phyloP scores from a whole-genome alignment of 2,888 invertebrate species.

The Oligia strigilis region DNA sequence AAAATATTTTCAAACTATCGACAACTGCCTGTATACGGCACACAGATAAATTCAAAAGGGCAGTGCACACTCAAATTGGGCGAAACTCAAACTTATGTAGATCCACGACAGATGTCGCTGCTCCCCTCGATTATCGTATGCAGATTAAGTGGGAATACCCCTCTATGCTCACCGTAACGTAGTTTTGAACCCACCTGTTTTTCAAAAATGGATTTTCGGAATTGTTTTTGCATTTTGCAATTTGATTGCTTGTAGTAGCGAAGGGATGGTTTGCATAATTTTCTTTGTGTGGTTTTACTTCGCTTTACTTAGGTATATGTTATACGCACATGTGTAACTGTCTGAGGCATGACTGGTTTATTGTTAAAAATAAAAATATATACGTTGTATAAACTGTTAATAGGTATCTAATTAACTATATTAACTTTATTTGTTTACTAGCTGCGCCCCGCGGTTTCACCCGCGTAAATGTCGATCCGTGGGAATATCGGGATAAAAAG shows the following conservation, averaged over 20 bases:
- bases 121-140: slow-evolving; percentile 86
- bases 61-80: slow-evolving; percentile 82
- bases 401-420: background rate
- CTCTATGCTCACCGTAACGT: slow-evolving; percentile 75
- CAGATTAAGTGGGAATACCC: slow-evolving; percentile 83
- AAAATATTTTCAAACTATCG: background rate
- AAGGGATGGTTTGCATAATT: slow-evolving; percentile 9
- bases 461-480: too few relatives aligned
- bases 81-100: slow-evolving; percentile 87
- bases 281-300: background rate
- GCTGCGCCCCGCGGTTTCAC: too few relatives aligned
- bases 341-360: background rate
- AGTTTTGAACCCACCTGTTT: slow-evolving; percentile 76
- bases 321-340: background rate
- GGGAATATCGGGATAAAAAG: too few relatives aligned
- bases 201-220: slow-evolving; percentile 62
- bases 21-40: slow-evolving; percentile 62
- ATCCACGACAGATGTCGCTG: slow-evolving; percentile 86
- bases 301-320: background rate
- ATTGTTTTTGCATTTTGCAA: slow-evolving; percentile 40
- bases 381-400: background rate
- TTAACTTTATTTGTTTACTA: background rate
- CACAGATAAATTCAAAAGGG: slow-evolving; percentile 56
- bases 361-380: background rate
- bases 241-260: slow-evolving; percentile 13